Conservation (phyloP, 2,888 invertebrate species). For the Drosophila borealis region DNA sequence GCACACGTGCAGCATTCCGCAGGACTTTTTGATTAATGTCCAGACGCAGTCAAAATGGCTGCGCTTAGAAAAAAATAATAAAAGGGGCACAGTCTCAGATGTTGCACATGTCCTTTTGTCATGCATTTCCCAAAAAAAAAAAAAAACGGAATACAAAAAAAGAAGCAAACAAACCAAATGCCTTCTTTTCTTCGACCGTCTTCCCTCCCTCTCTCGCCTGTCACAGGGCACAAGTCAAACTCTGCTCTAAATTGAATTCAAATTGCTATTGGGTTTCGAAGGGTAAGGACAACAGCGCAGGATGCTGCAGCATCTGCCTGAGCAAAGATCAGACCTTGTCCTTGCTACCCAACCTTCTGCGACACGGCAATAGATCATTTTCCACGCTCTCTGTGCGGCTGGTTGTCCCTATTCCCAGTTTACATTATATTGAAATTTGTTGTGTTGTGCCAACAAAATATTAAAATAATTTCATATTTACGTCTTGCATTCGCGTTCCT, state of each 20-base stretch:
- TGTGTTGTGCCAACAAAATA: constrained; percentile 82
- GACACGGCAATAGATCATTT: constrained; percentile 73
- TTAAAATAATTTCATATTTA: constrained; percentile 80
- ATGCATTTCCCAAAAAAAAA: constrained; percentile 37
- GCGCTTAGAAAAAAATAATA: constrained; percentile 23
- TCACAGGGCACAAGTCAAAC: constrained; percentile 73
- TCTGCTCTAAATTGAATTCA: constrained; percentile 82
- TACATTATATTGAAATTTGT: constrained; percentile 77
- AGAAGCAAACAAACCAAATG: constrained; percentile 61
- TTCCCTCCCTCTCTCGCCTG: constrained; percentile 4
- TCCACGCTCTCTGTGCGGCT: constrained; percentile 66
- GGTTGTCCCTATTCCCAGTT: constrained; percentile 23
- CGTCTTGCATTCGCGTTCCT: constrained; percentile 57
- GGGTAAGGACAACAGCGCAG: constrained; percentile 27
- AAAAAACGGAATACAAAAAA: not conserved
- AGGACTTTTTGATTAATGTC: constrained; percentile 64
- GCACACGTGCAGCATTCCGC: constrained; percentile 33
- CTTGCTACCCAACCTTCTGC: constrained; percentile 26
- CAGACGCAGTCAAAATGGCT: constrained; percentile 56
- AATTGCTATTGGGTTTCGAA: constrained; percentile 50
- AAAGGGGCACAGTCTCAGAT: constrained; percentile 26
- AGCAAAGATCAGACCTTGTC: constrained; percentile 74
- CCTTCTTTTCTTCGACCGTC: constrained; percentile 23
- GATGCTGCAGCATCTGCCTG: constrained; percentile 82
- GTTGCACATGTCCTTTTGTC: constrained; percentile 78